Base-by-base conservation (phyloP, 2,888 invertebrate species). In the Watsonalla cultraria region DNA sequence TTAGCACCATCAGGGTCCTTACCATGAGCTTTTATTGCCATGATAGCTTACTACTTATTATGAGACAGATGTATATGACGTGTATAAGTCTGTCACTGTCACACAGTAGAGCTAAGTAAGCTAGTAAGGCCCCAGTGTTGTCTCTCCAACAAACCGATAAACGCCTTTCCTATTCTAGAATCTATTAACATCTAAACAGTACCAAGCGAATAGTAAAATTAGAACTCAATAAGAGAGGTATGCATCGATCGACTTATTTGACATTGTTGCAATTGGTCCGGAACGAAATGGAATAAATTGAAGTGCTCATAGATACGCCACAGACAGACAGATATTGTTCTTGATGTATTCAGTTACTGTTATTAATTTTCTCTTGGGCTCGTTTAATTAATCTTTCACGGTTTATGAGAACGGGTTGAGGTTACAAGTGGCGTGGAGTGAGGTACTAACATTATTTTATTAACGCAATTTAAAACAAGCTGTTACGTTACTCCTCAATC, bases 281-380 rank as follows among this genome's bases (percentile, higher is more conserved):
- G 51, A 57, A 56, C 69, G 62, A 72, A 71, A 57, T 55, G 61
- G 56, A 59, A 59, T 63, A 67, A 68, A 72, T 67, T 59, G 58
- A 66, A 64, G 59, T 65, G 61, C 63, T 58, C 9, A 11, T 11
- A 14, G 37, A 48, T 48, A 14, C 33, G 14, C 6, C 35, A 48
- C 48, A 24, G 4, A 48, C 13, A 48, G 42, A 11, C 11, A 42
- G 42, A 42, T 42, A 42, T 42, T 42, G 42, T 42, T 42, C 42
- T 42, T 42, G 42, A 42, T 42, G 42, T 42, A 5, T 8, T 42
- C 42, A 11, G 42, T 42, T 39, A 39, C 39, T 4, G 39, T 39
- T 42, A 11, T 42, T 8, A 11, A 11, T 7, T 37, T 37, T 37
- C 37, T 37, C 8, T 37, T 37, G 7, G 8, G 8, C 42, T 11